Evolutionary conservation across 2,113 vertebrate species (phyloP).

Genomic region (Pygoscelis antarcticus): DNA sequence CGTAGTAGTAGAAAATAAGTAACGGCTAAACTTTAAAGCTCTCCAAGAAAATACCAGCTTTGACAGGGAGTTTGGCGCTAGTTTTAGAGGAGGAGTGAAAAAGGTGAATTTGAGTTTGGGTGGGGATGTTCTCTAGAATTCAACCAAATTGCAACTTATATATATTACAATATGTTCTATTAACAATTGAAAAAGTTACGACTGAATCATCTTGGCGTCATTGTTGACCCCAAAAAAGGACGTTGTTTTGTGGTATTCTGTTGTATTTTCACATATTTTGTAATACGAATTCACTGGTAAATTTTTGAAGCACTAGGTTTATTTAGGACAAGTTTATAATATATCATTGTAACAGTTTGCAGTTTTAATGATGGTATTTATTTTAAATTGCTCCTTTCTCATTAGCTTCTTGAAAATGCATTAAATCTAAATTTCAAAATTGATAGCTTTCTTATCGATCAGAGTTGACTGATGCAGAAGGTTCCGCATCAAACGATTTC

Average conservation of each 20-base stretch:
- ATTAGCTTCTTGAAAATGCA: constrained; percentile 70
- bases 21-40: constrained; percentile 61
- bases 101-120: not conserved
- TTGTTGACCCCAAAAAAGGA: constrained; percentile 32
- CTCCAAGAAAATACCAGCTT: constrained; percentile 53
- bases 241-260: constrained; percentile 66
- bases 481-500: constrained; percentile 50
- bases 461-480: constrained; percentile 59
- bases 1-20: constrained; percentile 72
- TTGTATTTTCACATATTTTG: constrained; percentile 74
- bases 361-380: constrained; percentile 69
- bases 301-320: constrained; percentile 71
- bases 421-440: constrained; percentile 70
- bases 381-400: constrained; percentile 73
- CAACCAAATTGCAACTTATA: constrained; percentile 73
- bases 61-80: constrained; percentile 59
- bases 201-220: constrained; percentile 40
- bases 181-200: constrained; percentile 18
- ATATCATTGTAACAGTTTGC: constrained; percentile 70
- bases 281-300: constrained; percentile 71
- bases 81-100: constrained; percentile 47
- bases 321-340: constrained; percentile 69
- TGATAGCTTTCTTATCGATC: constrained; percentile 64
- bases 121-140: constrained; percentile 67
- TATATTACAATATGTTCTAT: constrained; percentile 63